Evolutionary conservation across 2,888 invertebrate species (phyloP), one percentile per base, ranked within the genome.

Genomic region (Mythimna pallens): DNA sequence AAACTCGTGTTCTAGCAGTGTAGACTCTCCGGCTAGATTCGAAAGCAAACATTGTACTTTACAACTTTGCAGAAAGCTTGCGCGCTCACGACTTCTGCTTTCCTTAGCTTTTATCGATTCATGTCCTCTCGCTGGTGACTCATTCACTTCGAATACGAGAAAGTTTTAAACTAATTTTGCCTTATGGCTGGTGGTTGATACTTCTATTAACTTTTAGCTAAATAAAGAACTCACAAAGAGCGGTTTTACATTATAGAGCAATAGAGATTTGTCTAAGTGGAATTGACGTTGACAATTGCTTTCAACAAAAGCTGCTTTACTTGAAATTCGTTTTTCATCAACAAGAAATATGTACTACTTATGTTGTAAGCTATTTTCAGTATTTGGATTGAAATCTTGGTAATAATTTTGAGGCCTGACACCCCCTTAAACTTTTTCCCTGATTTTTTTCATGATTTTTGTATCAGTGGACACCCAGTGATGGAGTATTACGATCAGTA

Each of bases 71-170:
- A 40, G 61, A 73, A 69, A 82, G 73, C 70, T 84, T 73, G 82
- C 85, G 85, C 77, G 70, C 43, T 70, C 57, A 40, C 65, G 59
- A 73, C 78, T 82, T 74, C 82, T 85, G 52, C 75, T 78, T 75
- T 82, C 64, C 72, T 57, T 61, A 20, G 65, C 54, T 58, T 65
- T 70, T 75, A 79, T 82, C 69, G 82, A 82, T 82, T 84, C 40
- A 50, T 40, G 20, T 70, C 30, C 61, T 70, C 52, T 73, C 66
- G 43, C 68, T 61, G 34, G 62, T 67, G 73, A 73, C 62, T 73
- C 78, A 73, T 77, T 69, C 65, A 73, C 57, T 64, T 57, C 50
- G 52, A 63, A 65, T 58, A 66, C 34, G 34, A 76, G 54, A 52
- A 70, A 77, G 59, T 73, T 73, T 58, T 22, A 70, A 74, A 57